These are phyloP conservation scores for Dendrolimus kikuchii DNA, from an alignment of 1,140 invertebrate species.

Conservation along the genomic window DNA sequence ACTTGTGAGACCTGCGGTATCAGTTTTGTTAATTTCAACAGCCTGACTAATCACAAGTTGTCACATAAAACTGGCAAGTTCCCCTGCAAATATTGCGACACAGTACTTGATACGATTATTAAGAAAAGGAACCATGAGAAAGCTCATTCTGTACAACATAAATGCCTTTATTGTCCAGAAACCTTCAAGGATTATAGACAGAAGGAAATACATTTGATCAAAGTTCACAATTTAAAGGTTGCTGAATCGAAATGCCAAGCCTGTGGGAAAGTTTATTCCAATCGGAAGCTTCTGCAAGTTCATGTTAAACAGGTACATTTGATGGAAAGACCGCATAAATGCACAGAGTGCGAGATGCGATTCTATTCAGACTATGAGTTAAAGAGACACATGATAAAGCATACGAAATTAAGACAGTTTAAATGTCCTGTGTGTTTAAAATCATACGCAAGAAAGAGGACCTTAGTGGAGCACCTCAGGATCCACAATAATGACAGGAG, in stretches of 20 bases:
- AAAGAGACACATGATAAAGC: slow-evolving; percentile 57
- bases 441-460: slow-evolving; percentile 58
- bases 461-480: slow-evolving; percentile 35
- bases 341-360: slow-evolving; percentile 25
- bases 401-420: slow-evolving; percentile 81
- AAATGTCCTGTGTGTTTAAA: slow-evolving; percentile 77
- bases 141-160: slow-evolving; percentile 28
- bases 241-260: slow-evolving; percentile 34
- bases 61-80: slow-evolving; percentile 32
- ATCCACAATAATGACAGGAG: slow-evolving; percentile 26
- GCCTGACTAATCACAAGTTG: slow-evolving; percentile 26
- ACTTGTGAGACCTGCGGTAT: slow-evolving; percentile 37
- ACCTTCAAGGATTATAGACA: slow-evolving; percentile 32
- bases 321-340: slow-evolving; percentile 38
- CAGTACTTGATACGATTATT: slow-evolving; percentile 26
- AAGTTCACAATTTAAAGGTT: slow-evolving; percentile 28
- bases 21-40: slow-evolving; percentile 30
- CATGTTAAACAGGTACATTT: slow-evolving; percentile 47
- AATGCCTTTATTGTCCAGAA: slow-evolving; percentile 39
- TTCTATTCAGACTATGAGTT: slow-evolving; percentile 31
- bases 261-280: slow-evolving; percentile 36
- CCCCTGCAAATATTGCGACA: slow-evolving; percentile 29
- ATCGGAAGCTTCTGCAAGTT: slow-evolving; percentile 24
- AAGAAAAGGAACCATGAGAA: slow-evolving; percentile 34
- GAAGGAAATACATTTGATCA: slow-evolving; percentile 36